Conservation (phyloP, 2,113 vertebrate species). For the Cyanoramphus novaezelandiae region DNA sequence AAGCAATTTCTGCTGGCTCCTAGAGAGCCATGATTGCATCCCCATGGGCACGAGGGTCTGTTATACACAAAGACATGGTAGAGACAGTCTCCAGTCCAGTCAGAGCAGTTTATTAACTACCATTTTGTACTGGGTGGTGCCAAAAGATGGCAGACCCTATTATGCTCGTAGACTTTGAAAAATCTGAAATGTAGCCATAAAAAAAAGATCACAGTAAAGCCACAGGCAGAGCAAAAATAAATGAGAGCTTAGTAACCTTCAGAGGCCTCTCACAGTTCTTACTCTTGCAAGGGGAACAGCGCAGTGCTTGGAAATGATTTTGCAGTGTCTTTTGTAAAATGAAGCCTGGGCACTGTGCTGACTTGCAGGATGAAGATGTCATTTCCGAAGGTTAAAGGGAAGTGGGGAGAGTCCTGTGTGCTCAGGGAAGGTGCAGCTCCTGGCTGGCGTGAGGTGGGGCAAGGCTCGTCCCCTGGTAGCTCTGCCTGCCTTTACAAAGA, state of each 20-base stretch:
- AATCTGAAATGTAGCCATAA: neutral
- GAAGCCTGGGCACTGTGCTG: neutral
- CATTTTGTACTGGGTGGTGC: neutral
- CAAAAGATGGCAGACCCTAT: neutral
- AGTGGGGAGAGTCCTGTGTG: neutral
- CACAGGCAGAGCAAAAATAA: neutral
- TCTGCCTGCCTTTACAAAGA: neutral
- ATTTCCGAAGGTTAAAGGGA: neutral
- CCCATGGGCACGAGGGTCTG: neutral
- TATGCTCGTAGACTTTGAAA: neutral
- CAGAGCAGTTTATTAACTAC: neutral
- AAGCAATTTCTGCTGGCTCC: neutral
- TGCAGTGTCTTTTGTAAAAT: neutral
- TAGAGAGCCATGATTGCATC: neutral
- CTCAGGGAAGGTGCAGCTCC: neutral
- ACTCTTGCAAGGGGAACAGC: neutral
- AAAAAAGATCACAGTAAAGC: neutral
- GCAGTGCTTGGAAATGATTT: neutral
- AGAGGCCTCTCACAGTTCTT: neutral
- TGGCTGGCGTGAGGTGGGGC: neutral
- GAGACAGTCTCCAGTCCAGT: neutral
- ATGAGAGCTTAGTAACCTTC: neutral
- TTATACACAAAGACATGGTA: neutral
- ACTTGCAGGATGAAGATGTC: neutral
- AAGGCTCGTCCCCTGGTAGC: neutral